Evolutionary conservation across 2,797 vertebrate genomes (phyloP), one percentile per base, ranked within the genome.

Genomic region (Cercopithecus hamlyni): DNA sequence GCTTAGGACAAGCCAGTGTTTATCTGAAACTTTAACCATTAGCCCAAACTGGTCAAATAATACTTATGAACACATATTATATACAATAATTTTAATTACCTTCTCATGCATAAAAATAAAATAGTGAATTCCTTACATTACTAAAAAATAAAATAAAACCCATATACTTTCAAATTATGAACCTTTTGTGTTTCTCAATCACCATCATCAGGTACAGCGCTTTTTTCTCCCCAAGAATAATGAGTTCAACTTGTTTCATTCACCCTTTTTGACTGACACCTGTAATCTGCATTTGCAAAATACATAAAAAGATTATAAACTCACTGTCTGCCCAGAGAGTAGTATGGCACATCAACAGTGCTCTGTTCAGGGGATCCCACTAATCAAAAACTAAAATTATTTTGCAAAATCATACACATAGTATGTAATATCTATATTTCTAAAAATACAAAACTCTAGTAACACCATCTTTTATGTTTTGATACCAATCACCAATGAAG

Each of bases 101-200:
- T 76, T 91, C 26, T 72, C 11, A 45, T 4, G n/a, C 45, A 70
- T 45, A 94, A 88, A 70, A 9, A 81, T 50, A 92, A 81, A 90
- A 52, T 24, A 72, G n/a, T 73, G 7, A 87, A 88, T 79, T 50
- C 13, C 39, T 55, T 84, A 30, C 2, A 13, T 93, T 86, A 39
- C 30, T 90, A 43, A 88, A 85, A 90, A 45, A 2, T 2, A 83
- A 92, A 90, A 88, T 81, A 92, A 94, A 95, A 95, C 41, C 11
- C 5, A 87, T 8, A 77, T 2, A 94, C 26, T 95, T 79, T 58
- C 55, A 84, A 81, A 96, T 55, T 87, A 79, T 13, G 7, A 92
- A 55, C 87, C 26, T 39, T 94, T 22, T 94, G 26, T 92, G 36
- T 80, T 83, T 90, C 52, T 94, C 57, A 92, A 17, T 93, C 30